A percentile compares a stretch with the other conserved stretches of the same genome.
phyloP scores from a whole-genome alignment of 2,113 vertebrate genomes.

The Hipposideros armiger region DNA sequence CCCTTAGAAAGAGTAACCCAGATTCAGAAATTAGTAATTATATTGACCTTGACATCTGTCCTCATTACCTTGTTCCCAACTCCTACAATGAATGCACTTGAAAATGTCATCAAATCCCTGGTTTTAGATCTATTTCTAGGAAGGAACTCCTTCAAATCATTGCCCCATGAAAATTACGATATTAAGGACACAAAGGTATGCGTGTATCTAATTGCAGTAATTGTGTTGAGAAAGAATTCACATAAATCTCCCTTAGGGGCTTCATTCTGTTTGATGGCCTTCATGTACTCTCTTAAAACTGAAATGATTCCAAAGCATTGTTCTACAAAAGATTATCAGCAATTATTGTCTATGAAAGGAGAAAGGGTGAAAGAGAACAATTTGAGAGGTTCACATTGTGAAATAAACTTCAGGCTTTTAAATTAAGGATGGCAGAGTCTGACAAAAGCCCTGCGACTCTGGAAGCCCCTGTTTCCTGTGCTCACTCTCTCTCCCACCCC shows the following conservation, averaged over 20 bases:
- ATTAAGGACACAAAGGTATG: slow-evolving; percentile 82
- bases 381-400: slow-evolving; percentile 78
- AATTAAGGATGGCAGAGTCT: slow-evolving; percentile 64
- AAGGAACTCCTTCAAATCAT: slow-evolving; percentile 84
- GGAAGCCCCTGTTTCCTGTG: background rate
- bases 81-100: slow-evolving; percentile 78
- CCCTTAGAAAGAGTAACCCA: slow-evolving; percentile 81
- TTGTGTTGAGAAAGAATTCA: slow-evolving; percentile 83
- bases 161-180: slow-evolving; percentile 80
- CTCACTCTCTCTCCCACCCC: background rate
- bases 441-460: slow-evolving; percentile 52
- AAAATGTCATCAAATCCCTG: slow-evolving; percentile 83
- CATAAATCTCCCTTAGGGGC: slow-evolving; percentile 74
- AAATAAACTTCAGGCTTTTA: slow-evolving; percentile 81
- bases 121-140: slow-evolving; percentile 85
- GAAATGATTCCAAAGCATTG: slow-evolving; percentile 81
- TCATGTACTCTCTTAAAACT: slow-evolving; percentile 75
- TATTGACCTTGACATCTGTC: slow-evolving; percentile 87
- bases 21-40: slow-evolving; percentile 85
- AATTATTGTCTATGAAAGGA: slow-evolving; percentile 75
- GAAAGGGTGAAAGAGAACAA: slow-evolving; percentile 75
- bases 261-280: slow-evolving; percentile 79
- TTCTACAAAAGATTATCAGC: slow-evolving; percentile 77
- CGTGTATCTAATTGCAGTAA: slow-evolving; percentile 80
- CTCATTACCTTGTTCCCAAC: slow-evolving; percentile 83